Conservation (phyloP, 2,797 vertebrate species). For the Melanotaenia maccullochi region DNA sequence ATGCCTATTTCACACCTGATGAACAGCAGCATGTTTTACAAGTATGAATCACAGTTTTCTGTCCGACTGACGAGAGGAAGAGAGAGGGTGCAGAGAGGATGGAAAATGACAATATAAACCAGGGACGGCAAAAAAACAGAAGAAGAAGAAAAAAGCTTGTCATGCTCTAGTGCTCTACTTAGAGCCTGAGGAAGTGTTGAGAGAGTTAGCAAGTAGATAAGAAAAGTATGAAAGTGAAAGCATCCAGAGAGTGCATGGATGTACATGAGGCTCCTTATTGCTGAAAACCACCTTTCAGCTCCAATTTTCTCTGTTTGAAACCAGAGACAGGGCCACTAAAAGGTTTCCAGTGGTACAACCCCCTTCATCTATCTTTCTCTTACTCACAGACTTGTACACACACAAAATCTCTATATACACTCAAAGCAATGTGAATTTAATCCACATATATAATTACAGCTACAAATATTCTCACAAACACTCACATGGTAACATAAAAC, state of each 20-base stretch:
- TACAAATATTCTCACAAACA: conserved; percentile 71
- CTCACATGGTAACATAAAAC: conserved; percentile 64
- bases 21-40: conserved; percentile 78
- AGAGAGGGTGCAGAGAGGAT: conserved; percentile 33
- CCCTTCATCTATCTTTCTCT: not conserved
- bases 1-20: conserved; percentile 81
- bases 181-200: conserved; percentile 30
- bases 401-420: conserved; percentile 39
- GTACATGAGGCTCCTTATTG: conserved; percentile 56
- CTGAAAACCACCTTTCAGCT: conserved; percentile 79
- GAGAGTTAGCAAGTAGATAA: conserved; percentile 26
- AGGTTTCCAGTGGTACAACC: conserved; percentile 60
- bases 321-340: conserved; percentile 72
- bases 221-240: conserved; percentile 33
- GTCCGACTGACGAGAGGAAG: conserved; percentile 60
- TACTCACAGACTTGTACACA: conserved; percentile 21
- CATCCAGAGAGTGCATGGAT: conserved; percentile 30
- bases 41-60: conserved; percentile 72
- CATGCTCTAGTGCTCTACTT: conserved; percentile 12
- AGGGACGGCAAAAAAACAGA: conserved; percentile 27
- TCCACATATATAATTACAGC: conserved; percentile 60
- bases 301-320: conserved; percentile 83
- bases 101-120: conserved; percentile 54
- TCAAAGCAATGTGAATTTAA: conserved; percentile 54
- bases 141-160: conserved; percentile 32